Evolutionary conservation across 2,113 vertebrate genomes (phyloP), one percentile per base, ranked within the genome.

Genomic region (Struthio camelus): DNA sequence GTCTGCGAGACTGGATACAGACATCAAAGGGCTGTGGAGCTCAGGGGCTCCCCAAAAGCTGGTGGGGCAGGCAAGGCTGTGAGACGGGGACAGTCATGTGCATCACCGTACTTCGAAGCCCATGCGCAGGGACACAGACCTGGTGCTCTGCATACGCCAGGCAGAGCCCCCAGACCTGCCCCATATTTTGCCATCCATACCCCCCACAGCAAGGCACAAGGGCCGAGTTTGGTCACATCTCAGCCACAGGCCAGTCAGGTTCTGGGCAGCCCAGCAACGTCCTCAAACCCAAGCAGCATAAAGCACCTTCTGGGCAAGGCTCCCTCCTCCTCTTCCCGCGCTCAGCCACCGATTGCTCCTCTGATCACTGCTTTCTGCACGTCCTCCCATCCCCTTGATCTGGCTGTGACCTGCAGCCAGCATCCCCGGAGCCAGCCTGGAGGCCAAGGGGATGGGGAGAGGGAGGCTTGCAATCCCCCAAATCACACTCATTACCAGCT

Each of bases 371-470:
- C 48, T 65, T 28, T 6, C 12, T 0, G 1, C 34, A 54, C 22
- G 48, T 28, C 25, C 9, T 78, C 65, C 30, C 24, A 34, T 34
- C 46, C 42, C 59, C 0, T 0, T 76, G 32, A 70, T 44, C 42
- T 32, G 23, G 25, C 62, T 46, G 44, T 3, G 4, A 44, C 50
- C 46, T 78, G 36, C 72, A 70, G 14, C 71, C 61, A 90, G 42
- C 66, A 76, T 32, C 34, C 19, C 9, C 48, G 76, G 19, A 1
- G 0, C 56, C 19, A 61, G 56, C 36, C 38, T n/a, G 28, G 44
- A 88, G 4, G 34, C 27, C 71, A 25, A 56, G 42, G 6, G 30
- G 22, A 48, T 24, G 16, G 36, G 56, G 48, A 91, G 67, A 30
- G 34, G 54, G 58, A 32, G 56, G 56, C 56, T 58, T 9, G 6